Base-by-base conservation (phyloP, 2,113 vertebrate species). In the Anguilla rostrata region DNA sequence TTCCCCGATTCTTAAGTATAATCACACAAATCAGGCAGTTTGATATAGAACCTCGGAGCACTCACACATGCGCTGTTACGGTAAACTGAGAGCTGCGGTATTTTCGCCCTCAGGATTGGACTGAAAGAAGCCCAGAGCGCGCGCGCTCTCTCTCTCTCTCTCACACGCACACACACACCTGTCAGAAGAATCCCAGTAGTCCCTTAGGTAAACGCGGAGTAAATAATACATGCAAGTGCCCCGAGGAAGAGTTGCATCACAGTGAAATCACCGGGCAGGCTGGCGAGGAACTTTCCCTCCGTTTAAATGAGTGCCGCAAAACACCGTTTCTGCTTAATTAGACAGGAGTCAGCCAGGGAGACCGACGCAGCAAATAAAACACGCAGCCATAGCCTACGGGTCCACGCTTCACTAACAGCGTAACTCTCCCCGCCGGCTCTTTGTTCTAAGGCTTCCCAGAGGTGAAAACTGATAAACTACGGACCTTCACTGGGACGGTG, bases 191-290 rank as follows among this genome's bases (percentile, higher is more conserved):
- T 66, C 26, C 63, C 81, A 26, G 49, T 46, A 80, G 85, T 80
- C 29, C 49, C 12, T 71, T 86, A 84, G 83, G 82, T 81, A 84
- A 39, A 88, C 15, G 20, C 39, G 20, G 29, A 81, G 75, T 88
- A 80, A 84, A 88, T 86, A 84, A 88, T 84, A 84, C 40, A 86
- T 81, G 82, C 71, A 7, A 14, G 14, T 46, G 49, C 78, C 34
- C 78, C 75, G n/a, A 40, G 34, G 78, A 81, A 81, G 49, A n/a
- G 34, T 34, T 26, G 40, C 15, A 66, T 82, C 40, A 71, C 85
- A 86, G 43, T 49, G 43, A 82, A 85, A 34, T 49, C 22, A 66
- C 83, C 79, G 8, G 16, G 39, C 85, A 60, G 66, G 29, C 29
- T 12, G 49, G 49, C 1, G 78, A 79, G 49, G 34, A 86, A 57